phyloP scores from a whole-genome alignment of 2,888 invertebrate species.

The Hydraecia micacea region DNA sequence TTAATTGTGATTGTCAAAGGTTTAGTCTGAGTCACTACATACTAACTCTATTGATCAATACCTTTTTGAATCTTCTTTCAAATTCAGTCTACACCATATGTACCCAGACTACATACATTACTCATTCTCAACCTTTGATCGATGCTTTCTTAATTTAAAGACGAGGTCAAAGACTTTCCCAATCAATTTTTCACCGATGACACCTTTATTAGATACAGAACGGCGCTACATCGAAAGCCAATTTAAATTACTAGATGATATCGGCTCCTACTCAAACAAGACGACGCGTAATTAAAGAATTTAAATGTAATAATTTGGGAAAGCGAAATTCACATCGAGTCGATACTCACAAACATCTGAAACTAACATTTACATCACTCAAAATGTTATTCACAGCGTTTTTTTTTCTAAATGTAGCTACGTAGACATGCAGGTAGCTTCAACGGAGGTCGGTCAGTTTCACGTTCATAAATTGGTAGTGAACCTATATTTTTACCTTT shows the following conservation, averaged over 20 bases:
- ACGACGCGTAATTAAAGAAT: not conserved
- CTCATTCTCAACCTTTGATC: not conserved
- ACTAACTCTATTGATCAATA: no score
- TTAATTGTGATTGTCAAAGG: no score
- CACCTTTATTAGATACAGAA: not conserved
- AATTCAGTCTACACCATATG: not conserved
- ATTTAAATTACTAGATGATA: not conserved
- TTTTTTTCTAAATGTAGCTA: no score
- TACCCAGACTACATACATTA: not conserved
- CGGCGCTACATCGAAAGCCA: not conserved
- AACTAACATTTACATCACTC: not conserved
- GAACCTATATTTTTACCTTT: no score
- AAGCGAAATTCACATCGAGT: not conserved
- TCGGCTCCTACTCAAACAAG: not conserved
- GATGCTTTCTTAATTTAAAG: not conserved
- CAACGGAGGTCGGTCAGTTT: not conserved
- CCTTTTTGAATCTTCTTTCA: not conserved
- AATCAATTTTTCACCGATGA: not conserved
- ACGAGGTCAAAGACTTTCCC: not conserved
- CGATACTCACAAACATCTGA: not conserved
- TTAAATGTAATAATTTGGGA: not conserved
- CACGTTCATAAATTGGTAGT: no score
- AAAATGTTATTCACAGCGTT: no score
- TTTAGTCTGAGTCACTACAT: no score
- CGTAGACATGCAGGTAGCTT: not conserved